Base-by-base conservation (phyloP, 2,888 invertebrate species). In the Troglohyphantes excavatus region DNA sequence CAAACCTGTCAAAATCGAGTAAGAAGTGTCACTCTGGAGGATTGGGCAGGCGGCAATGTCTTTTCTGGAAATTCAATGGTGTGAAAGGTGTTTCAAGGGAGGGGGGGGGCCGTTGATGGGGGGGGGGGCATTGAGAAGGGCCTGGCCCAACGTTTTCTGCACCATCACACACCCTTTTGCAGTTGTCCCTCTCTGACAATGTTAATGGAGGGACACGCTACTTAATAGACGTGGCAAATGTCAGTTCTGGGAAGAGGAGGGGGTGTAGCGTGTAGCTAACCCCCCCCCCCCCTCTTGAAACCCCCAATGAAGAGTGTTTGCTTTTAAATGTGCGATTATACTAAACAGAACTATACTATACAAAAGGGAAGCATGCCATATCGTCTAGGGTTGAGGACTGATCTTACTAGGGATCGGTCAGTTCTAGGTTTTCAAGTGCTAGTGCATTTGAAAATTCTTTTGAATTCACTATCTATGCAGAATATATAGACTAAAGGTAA, bases 1-100 rank as follows among this genome's bases (percentile, higher is more conserved):
- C 82, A 81, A 76, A 82, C 75, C 82, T 88, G 88, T 88, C 88
- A 88, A 75, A 70, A 26, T 68, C 73, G 53, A 76, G 59, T 73
- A 61, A 59, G 67, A 29, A 65, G 67, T 88, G 88, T 88, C 88
- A 88, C 46, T 88, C 26, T 13, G 81, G 43, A 53, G 79, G 65
- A 63, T 23, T 72, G 72, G 27, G 26, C 29, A 43, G 78, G 63
- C 78, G 86, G 78, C 86, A 39, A 53, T 78, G 78, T 78, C 70
- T 78, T 84, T 86, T 39, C 33, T 23, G 21, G 65, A 13, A 61
- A 26, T 85, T 76, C 33, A 68, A 72, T 76, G 59, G 86, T 39
- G 46, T 27, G 67, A 85, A 75, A 85, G 76, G 78, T 70, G 61
- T 63, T 63, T 46, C 65, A 65, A 26, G 13, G 67, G 19, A 73